Evolutionary conservation across 2,888 invertebrate genomes (phyloP).

Genomic region (Trachelus stipa): DNA sequence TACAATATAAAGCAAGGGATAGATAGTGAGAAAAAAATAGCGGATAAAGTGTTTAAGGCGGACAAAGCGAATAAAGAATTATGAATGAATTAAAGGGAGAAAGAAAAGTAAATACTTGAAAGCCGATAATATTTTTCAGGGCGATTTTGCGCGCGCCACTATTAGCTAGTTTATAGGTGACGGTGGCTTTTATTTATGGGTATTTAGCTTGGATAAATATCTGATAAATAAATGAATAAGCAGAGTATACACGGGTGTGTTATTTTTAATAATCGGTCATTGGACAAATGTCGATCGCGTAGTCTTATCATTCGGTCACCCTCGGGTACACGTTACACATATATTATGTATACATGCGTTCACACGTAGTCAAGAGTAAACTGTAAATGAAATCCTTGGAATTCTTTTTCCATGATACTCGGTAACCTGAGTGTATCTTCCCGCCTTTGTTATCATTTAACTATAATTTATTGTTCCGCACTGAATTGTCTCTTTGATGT

Average conservation of each 20-base stretch:
- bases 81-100: not conserved
- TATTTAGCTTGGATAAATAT: constrained; percentile 45
- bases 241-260: constrained; percentile 9
- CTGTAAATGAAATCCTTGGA: not conserved
- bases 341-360: not conserved
- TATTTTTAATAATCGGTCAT: constrained; percentile 21
- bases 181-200: constrained; percentile 50
- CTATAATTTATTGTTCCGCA: not conserved
- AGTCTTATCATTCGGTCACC: not conserved
- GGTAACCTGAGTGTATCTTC: not conserved
- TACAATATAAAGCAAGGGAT: not conserved
- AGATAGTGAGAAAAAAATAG: not conserved
- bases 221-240: constrained; percentile 22
- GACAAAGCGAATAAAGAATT: not conserved
- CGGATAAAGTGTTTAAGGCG: not conserved
- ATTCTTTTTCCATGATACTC: not conserved
- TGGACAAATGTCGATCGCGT: not conserved
- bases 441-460: not conserved
- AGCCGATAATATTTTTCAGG: not conserved
- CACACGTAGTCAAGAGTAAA: not conserved
- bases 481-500: not conserved
- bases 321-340: not conserved
- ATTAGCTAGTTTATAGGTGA: constrained; percentile 49
- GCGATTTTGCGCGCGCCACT: constrained; percentile 15
- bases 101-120: not conserved